Conservation (phyloP, 2,113 vertebrate species). For the Otis tarda region DNA sequence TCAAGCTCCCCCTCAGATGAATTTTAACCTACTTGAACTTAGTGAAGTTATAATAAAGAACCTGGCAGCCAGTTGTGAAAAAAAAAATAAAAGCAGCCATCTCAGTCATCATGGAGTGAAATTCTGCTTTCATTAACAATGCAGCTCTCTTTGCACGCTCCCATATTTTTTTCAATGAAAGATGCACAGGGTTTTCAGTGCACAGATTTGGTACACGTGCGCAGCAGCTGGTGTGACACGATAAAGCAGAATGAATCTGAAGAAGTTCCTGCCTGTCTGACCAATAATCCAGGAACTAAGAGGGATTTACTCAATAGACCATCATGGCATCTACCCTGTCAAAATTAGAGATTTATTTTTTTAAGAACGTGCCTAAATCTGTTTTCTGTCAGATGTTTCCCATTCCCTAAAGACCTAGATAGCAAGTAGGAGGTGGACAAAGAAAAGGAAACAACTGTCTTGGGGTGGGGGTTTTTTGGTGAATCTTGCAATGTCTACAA, state of each 20-base stretch:
- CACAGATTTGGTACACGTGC: constrained; percentile 54
- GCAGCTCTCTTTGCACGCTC: not conserved
- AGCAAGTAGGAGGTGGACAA: not conserved
- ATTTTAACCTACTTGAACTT: not conserved
- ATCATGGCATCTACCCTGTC: not conserved
- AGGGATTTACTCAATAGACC: constrained; percentile 40
- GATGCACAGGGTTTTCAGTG: not conserved
- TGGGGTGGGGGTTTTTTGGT: too few species aligned
- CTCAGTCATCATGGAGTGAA: not conserved
- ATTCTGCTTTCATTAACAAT: not conserved
- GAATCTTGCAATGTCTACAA: not conserved
- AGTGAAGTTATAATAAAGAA: not conserved
- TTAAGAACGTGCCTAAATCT: not conserved
- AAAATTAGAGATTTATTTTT: not conserved
- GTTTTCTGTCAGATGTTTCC: not conserved
- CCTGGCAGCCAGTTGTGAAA: not conserved
- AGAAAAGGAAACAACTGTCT: not conserved
- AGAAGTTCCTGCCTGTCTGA: constrained; percentile 38
- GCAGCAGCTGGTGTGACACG: constrained; percentile 57
- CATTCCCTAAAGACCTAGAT: not conserved
- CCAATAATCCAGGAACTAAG: constrained; percentile 48
- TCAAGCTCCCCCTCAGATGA: not conserved
- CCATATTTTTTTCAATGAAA: constrained; percentile 17
- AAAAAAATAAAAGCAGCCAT: not conserved
- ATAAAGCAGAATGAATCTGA: constrained; percentile 62